phyloP scores from a whole-genome alignment of 1,140 invertebrate species.

The Hermetia illucens region DNA sequence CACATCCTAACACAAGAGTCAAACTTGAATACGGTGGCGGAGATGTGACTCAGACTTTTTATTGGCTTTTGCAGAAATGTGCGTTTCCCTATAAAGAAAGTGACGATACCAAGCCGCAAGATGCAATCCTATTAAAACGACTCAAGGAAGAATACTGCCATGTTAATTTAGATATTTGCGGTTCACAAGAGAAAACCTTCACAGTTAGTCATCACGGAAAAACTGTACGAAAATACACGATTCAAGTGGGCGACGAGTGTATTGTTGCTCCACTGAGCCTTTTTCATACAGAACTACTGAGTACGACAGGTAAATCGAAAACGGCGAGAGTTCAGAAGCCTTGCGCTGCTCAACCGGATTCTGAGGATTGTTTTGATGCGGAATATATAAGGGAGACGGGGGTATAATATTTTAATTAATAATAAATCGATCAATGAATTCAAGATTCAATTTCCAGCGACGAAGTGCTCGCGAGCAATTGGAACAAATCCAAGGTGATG shows the following conservation, averaged over 20 bases:
- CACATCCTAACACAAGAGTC: constrained; percentile 71
- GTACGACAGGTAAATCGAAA: constrained; percentile 50
- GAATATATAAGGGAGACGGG: constrained; percentile 81
- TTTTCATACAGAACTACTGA: constrained; percentile 80
- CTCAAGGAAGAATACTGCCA: constrained; percentile 86
- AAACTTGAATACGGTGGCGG: constrained; percentile 78
- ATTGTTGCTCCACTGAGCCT: constrained; percentile 79
- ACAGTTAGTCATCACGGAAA: constrained; percentile 53
- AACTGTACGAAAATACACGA: constrained; percentile 54
- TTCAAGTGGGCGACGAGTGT: constrained; percentile 82
- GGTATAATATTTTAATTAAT: constrained; percentile 7
- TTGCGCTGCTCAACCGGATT: constrained; percentile 60
- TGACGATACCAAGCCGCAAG: constrained; percentile 49
- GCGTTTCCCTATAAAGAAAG: constrained; percentile 78
- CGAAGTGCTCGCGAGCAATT: constrained; percentile 49
- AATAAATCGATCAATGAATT: not conserved
- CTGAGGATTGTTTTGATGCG: constrained; percentile 88
- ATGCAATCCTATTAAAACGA: constrained; percentile 62
- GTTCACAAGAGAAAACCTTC: constrained; percentile 67
- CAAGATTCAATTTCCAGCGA: constrained; percentile 24
- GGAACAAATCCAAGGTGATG: constrained; percentile 35
- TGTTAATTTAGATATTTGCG: constrained; percentile 76
- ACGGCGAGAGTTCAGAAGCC: constrained; percentile 56
- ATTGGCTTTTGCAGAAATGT: constrained; percentile 74
- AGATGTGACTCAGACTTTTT: constrained; percentile 75